phyloP scores from a whole-genome alignment of 2,888 invertebrate species.

The Drosophila planitibia region DNA sequence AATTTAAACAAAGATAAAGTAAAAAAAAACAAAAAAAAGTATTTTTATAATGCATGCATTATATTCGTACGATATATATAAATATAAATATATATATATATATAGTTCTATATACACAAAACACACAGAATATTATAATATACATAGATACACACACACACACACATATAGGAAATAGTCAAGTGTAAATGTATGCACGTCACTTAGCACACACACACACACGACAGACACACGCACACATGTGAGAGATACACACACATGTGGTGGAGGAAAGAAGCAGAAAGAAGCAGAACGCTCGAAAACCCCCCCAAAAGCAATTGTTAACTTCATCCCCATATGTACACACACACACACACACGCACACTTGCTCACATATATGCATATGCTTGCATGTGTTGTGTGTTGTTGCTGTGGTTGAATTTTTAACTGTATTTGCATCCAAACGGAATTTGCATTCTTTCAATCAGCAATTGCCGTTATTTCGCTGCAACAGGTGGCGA shows the following conservation, averaged over 20 bases:
- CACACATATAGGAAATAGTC: constrained; percentile 55
- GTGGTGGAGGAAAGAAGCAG: constrained; percentile 7
- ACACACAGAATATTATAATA: constrained; percentile 44
- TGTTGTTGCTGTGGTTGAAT: constrained; percentile 11
- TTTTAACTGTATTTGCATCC: constrained; percentile 20
- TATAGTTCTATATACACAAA: constrained; percentile 59
- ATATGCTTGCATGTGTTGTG: constrained; percentile 3
- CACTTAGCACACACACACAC: constrained; percentile 40
- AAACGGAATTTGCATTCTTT: constrained; percentile 12
- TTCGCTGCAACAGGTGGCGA: constrained; percentile 43
- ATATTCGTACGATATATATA: constrained; percentile 81
- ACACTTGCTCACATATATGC: constrained; percentile 14
- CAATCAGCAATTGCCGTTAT: constrained; percentile 18
- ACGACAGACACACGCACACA: neutral
- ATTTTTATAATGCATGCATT: constrained; percentile 85
- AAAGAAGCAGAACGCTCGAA: constrained; percentile 10
- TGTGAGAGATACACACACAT: constrained; percentile 18
- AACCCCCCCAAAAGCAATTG: constrained; percentile 33
- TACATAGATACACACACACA: constrained; percentile 32
- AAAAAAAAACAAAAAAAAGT: constrained; percentile 61
- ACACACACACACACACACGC: constrained; percentile 7
- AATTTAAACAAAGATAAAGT: constrained; percentile 54
- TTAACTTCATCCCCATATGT: constrained; percentile 52
- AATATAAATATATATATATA: constrained; percentile 44
- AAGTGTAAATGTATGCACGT: constrained; percentile 74